A percentile compares a stretch with the other conserved stretches of the same genome.
Evolutionary conservation across 2,797 vertebrate genomes (phyloP).

Genomic region (Amniataba percoides): DNA sequence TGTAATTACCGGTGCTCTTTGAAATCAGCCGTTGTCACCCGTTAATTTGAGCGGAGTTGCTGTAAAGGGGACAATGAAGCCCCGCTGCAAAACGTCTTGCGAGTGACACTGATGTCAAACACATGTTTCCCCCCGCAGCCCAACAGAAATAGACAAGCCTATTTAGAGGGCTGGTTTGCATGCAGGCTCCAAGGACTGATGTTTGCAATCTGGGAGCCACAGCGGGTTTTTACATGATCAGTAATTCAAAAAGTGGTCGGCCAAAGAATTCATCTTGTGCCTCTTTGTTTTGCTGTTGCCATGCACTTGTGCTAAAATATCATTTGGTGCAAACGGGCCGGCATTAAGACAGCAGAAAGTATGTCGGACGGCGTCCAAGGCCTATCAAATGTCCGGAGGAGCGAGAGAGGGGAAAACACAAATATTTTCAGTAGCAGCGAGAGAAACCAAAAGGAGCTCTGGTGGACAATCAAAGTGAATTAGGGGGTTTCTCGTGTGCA

Average conservation of each 20-base stretch:
- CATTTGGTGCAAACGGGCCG: slow-evolving; percentile 74
- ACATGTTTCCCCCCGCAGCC: slow-evolving; percentile 85
- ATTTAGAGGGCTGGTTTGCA: slow-evolving; percentile 88
- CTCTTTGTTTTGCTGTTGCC: slow-evolving; percentile 88
- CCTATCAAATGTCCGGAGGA: slow-evolving; percentile 80
- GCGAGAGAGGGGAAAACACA: slow-evolving; percentile 73
- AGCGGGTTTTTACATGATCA: slow-evolving; percentile 90
- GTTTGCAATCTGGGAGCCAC: slow-evolving; percentile 89
- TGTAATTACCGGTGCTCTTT: slow-evolving; percentile 64
- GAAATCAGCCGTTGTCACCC: slow-evolving; percentile 65
- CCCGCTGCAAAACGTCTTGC: slow-evolving; percentile 67
- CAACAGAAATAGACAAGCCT: slow-evolving; percentile 87
- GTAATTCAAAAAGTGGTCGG: slow-evolving; percentile 90
- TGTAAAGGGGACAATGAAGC: slow-evolving; percentile 71
- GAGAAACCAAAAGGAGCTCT: slow-evolving; percentile 76
- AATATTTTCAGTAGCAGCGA: slow-evolving; percentile 82
- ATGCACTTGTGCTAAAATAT: slow-evolving; percentile 89
- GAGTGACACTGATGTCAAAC: slow-evolving; percentile 87
- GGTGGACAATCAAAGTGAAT: slow-evolving; percentile 79
- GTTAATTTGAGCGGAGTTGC: slow-evolving; percentile 48
- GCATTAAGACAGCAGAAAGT: slow-evolving; percentile 82
- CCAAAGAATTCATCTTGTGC: slow-evolving; percentile 86
- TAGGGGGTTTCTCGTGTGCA: slow-evolving; percentile 78
- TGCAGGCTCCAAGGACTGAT: slow-evolving; percentile 87
- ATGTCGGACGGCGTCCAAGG: slow-evolving; percentile 76